A percentile compares a stretch with the other conserved stretches of the same genome.
Conservation (phyloP, 2,888 invertebrate genomes). For the Drosophila monieri region DNA sequence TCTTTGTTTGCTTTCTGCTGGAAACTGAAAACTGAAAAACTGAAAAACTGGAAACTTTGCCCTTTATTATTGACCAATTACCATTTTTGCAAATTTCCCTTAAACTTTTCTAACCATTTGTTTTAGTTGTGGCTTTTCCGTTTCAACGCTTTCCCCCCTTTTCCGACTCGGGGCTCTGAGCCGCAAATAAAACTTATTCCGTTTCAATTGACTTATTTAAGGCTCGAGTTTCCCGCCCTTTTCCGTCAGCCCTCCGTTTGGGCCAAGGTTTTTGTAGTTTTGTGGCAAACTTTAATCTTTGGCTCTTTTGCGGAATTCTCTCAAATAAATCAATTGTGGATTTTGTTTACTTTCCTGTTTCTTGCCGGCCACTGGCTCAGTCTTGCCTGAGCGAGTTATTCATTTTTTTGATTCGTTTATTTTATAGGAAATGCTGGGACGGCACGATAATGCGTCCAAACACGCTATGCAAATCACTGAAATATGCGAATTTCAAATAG, state of each 20-base stretch:
- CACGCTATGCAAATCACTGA: slow-evolving; percentile 64
- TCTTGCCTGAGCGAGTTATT: slow-evolving; percentile 24
- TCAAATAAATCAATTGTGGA: slow-evolving; percentile 47
- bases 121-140: slow-evolving; percentile 60
- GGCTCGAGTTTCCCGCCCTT: slow-evolving; percentile 17
- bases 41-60: slow-evolving; percentile 27
- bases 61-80: slow-evolving; percentile 55
- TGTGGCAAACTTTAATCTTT: slow-evolving; percentile 49
- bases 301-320: slow-evolving; percentile 44
- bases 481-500: slow-evolving; percentile 8
- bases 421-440: slow-evolving; percentile 35
- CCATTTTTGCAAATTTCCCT: slow-evolving; percentile 40
- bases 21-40: background rate
- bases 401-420: slow-evolving; percentile 27
- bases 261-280: slow-evolving; percentile 16
- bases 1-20: slow-evolving; percentile 4
- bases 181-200: slow-evolving; percentile 40
- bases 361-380: slow-evolving; percentile 7
- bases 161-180: slow-evolving; percentile 1
- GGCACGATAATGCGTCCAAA: slow-evolving; percentile 51
- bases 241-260: background rate
- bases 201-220: slow-evolving; percentile 38
- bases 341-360: slow-evolving; percentile 33
- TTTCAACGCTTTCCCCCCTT: slow-evolving; percentile 38
- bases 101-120: slow-evolving; percentile 38